Evolutionary conservation across 1,140 invertebrate species (phyloP), one percentile per base, ranked within the genome.

Genomic region (Conopomorpha cramerella): DNA sequence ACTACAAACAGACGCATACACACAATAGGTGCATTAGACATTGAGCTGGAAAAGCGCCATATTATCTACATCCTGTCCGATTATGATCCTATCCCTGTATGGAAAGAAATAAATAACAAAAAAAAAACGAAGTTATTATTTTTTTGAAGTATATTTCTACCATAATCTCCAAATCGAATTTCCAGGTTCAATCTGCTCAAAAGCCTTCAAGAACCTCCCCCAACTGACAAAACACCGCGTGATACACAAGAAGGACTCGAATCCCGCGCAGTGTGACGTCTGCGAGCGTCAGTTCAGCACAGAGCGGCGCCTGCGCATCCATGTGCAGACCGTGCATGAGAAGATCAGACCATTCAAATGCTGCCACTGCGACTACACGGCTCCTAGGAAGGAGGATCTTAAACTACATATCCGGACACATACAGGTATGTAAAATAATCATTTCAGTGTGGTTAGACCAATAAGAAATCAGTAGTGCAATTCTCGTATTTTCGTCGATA

Each of bases 161-260:
- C n/a, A n/a, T n/a, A n/a, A 19, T 6, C 12, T 13, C 10, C 30
- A 38, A 13, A 19, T 30, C 11, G 25, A 18, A 25, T 34, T 51
- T 49, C 4, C 52, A 74, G 70, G 70, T 55, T 34, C 49, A 17
- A 45, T 60, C 35, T 92, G 90, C 58, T 79, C 80, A n/a, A 90
- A 90, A 60, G 78, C 81, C 2, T 92, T 91, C 60, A 90, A 90
- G 60, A 91, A 86, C 56, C 77, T 78, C 7, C 89, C 88, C 58
- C 89, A 91, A 49, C 65, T 91, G 31, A 74, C 83, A 16, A 87
- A 86, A 45, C 86, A 88, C 51, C 81, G 81, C 8, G 47, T 79
- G 3, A 70, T 78, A 39, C 74, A 87, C 68, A 84, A 83, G 51
- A 72, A 81, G 38, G 70, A 74, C 23, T 55, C 60, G 18, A 38